Evolutionary conservation across 2,797 vertebrate species (phyloP), one percentile per base, ranked within the genome.

Genomic region (Eremophila alpestris): DNA sequence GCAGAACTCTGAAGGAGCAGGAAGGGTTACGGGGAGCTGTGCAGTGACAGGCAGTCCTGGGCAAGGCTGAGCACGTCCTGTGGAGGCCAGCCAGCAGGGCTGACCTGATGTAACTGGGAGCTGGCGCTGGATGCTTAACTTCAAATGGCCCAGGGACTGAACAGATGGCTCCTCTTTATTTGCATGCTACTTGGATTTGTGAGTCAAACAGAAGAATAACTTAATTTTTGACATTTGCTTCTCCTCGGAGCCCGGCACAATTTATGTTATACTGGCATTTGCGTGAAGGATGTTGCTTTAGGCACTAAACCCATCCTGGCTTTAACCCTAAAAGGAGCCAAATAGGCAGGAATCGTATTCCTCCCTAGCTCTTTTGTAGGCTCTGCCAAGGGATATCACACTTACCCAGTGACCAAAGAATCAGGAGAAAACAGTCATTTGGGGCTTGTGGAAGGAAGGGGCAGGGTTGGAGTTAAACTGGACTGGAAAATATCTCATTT

Each of bases 211-310:
- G 95, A 95, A 96, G 95, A 96, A 96, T 96, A 95, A 95, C 96
- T 94, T 97, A 92, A 94, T 96, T 96, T 96, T 95, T 96, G 95
- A 96, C 96, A 97, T 97, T 97, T 97, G 92, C 93, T 93, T 97
- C 95, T 95, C 94, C 96, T 96, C 80, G 27, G 94, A 95, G 93
- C 93, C 87, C 40, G 0, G 91, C 80, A 80, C 88, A 93, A 95
- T 96, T 95, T 96, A 93, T 90, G 93, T 95, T 90, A 84, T 45
- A 30, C 94, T 97, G 95, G 93, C 93, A 96, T 96, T 96, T 96
- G 86, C 24, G 45, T 92, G 96, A 93, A 92, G 93, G 88, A 94
- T 96, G 95, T 96, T 95, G 95, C 95, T 97, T 96, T 95, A 97
- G 96, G 96, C 96, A 94, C 86, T 84, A 89, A 96, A 92, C 56